phyloP scores from a whole-genome alignment of 2,113 vertebrate species.

The Pomatostomus ruficeps region DNA sequence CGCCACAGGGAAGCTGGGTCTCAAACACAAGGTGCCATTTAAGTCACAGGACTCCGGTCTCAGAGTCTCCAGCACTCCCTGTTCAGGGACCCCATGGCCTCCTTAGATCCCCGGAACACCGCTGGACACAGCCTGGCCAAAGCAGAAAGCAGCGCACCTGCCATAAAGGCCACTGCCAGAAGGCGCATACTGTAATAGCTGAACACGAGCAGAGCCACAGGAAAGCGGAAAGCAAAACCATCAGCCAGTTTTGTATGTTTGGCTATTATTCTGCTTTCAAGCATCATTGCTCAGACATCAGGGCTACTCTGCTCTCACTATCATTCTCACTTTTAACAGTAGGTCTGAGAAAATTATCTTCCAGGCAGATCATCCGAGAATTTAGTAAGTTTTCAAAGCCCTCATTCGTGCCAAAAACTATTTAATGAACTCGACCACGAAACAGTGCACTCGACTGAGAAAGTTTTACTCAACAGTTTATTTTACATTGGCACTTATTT shows the following conservation, averaged over 20 bases:
- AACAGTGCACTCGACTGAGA: no score
- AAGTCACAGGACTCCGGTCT: accelerated
- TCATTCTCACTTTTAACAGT: not conserved
- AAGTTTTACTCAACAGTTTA: not conserved
- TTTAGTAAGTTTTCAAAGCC: not conserved
- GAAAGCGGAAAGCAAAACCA: not conserved
- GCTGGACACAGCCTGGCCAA: no score
- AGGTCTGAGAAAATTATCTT: not conserved
- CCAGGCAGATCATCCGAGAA: not conserved
- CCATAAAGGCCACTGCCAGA: accelerated
- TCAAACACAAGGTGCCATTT: not conserved
- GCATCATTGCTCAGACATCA: not conserved
- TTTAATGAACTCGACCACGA: accelerated
- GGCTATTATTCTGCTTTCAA: not conserved
- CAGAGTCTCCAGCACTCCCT: not conserved
- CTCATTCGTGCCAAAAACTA: not conserved
- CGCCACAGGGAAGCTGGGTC: not conserved
- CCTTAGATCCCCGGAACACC: accelerated
- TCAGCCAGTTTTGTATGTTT: no score
- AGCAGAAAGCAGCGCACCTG: not conserved
- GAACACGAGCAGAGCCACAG: no score
- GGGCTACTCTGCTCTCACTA: not conserved
- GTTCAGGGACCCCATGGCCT: accelerated
- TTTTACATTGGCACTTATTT: not conserved
- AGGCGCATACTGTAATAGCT: accelerated